Evolutionary conservation across 1,140 invertebrate genomes (phyloP), one percentile per base, ranked within the genome.

Genomic region (Heterodera schachtii): DNA sequence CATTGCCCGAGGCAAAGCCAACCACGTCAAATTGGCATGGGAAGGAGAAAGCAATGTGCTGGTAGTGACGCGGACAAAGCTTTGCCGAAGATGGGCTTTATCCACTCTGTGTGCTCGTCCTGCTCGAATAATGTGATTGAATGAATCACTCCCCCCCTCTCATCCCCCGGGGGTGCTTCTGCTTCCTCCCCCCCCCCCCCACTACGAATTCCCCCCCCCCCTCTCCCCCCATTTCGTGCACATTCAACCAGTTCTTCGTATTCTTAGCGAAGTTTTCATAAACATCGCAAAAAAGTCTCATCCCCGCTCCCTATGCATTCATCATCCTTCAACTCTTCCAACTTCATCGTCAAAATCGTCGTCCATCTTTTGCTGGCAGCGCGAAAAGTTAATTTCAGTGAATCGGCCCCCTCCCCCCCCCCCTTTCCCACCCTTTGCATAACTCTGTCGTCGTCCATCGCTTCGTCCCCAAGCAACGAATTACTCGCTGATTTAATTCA

Each of bases 371-470:
- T 41, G 31, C 69, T 71, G 7, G 31, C 31, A 43, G 21, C 69
- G 31, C 31, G 44, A 71, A 71, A 71, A 71, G 69, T 71, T 71
- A 71, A 71, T 71, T 71, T 71, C 69, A 71, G 69, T n/a, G 69
- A 71, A 46, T 71, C 69, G 69, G 31, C 31, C 19, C 31, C 11
- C 57, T 19, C 57, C 11, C 11, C 57, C 9, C 57, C 57, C 57
- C 57, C 49, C 11, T 52, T 52, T 11, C 31, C 31, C 49, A 52
- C 49, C 49, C 49, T 16, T n/a, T 46, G 69, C 69, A 71, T 46
- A 71, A 46, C 69, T 43, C 69, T 31, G 31, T 31, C 31, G 31
- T 31, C 31, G 31, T 43, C 8, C 69, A 71, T 41, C 69, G 21
- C 21, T 71, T 71, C 69, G 69, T 71, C 57, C 57, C 57, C 57